Base-by-base conservation (phyloP, 2,113 vertebrate genomes). In the Pavo muticus region DNA sequence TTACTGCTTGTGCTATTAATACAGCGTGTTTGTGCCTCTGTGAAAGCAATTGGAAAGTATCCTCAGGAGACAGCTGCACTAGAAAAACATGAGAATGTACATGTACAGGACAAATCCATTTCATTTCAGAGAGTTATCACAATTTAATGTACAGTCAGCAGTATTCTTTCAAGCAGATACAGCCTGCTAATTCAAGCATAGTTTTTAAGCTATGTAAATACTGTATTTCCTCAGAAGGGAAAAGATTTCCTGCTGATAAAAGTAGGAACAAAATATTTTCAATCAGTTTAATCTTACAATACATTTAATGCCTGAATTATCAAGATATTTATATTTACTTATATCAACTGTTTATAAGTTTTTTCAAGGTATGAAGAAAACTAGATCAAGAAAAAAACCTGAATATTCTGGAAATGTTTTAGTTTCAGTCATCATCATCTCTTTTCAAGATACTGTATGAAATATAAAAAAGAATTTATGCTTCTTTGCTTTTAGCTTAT, bases 11-110 rank as follows among this genome's bases (percentile, higher is more conserved):
- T 64, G 25, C 61, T 64, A 39, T 90, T 93, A 97, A 88, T 95
- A 76, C 75, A 95, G 78, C 90, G 95, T 93, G 67, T 90, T 90
- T 93, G 54, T 89, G 32, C 61, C 90, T 95, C 86, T 79, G 79
- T 70, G 76, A 96, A 97, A 86, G 83, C 69, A 97, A 93, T 63
- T 96, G 87, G 65, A 93, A 96, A 91, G 42, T 85, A 94, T 95
- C 95, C 94, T 91, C 88, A 76, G 88, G 89, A 75, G 89, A 84
- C 72, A 24, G 87, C 60, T 91, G 50, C 93, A 85, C 67, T 81
- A 92, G 40, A 95, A 90, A 35, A 69, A 77, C 32, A 91, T 45
- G 57, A 78, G 48, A 54, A 93, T 65, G 3, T 54, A 20, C 1
- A 1, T 0, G 1, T 24, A 50, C 15, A 59, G 21, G n/a, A 87